Conservation (phyloP, 2,113 vertebrate genomes). For the Percina caprodes region DNA sequence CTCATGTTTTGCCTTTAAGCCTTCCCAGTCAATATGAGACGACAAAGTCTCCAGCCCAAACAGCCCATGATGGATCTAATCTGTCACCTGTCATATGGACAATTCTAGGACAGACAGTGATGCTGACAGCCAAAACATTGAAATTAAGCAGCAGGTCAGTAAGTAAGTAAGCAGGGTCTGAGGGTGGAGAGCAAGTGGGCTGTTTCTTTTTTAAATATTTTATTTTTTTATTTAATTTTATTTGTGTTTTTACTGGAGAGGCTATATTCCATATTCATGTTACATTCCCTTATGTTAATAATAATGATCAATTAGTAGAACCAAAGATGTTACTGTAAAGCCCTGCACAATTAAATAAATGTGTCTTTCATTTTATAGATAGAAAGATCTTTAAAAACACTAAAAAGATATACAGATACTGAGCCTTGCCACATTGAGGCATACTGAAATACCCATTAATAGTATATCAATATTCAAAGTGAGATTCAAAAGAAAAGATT, state of each 20-base stretch:
- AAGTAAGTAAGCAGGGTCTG: conserved; percentile 4
- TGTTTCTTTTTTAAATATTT: neutral
- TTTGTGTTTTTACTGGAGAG: neutral
- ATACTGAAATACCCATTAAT: conserved; percentile 17
- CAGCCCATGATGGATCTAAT: conserved; percentile 69
- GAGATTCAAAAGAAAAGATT: conserved; percentile 29
- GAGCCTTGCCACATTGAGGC: neutral
- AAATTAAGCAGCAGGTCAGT: conserved; percentile 39
- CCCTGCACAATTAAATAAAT: neutral
- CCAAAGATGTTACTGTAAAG: neutral
- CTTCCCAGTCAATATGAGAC: conserved; percentile 47
- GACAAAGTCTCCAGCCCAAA: conserved; percentile 65
- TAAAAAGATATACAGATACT: neutral
- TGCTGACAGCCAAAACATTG: conserved; percentile 67
- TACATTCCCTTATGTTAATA: neutral
- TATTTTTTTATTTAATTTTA: neutral
- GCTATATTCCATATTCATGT: neutral
- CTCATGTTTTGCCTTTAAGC: conserved; percentile 47
- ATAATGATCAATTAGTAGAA: neutral
- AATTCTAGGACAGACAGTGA: conserved; percentile 57
- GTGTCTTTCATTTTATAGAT: neutral
- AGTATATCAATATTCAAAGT: conserved; percentile 17
- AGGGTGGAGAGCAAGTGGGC: conserved; percentile 4
- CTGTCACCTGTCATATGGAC: conserved; percentile 78
- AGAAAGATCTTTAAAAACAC: conserved; percentile 6